Base-by-base conservation (phyloP, 2,797 vertebrate species). In the Thripadectes ignobilis region DNA sequence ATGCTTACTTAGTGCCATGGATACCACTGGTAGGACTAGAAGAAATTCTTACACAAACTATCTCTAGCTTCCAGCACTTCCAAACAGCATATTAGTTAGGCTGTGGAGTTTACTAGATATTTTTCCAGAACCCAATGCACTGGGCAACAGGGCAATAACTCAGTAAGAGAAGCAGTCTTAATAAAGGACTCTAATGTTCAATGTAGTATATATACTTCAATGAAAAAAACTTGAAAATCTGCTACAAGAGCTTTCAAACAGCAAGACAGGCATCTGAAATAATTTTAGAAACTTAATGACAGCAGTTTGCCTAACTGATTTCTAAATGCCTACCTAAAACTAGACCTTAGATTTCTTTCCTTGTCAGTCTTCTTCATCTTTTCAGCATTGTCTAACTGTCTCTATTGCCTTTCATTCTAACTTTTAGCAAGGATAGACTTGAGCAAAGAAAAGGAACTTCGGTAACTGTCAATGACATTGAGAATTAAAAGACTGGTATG, bases 321-420 rank as follows among this genome's bases (percentile, higher is more conserved):
- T 95, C 92, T 80, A 93, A 93, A 96, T 88, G 45, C 45, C 29
- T 61, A 71, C 75, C 72, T 88, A 94, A 92, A 95, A 68, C 88
- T 45, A 88, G 74, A 59, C 55, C 66, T 82, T 55, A 48, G 51
- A 86, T 86, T 88, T 93, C 67, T 92, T 73, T 78, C 58, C 65
- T 62, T 88, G 79, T 67, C 83, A 93, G 36, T 58, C 6, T 3
- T 58, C 23, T 87, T 41, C 22, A 57, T 45, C 9, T 21, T 82
- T 69, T 66, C 62, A 88, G 43, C 39, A 72, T 66, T 93, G 66
- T 85, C 69, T 75, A 62, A 67, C 49, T 88, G 54, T 61, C 63
- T 85, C 61, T 49, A 48, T 4, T 67, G 49, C 75, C 38, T 68
- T 89, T 78, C 76, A 58, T 71, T 91, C 81, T 58, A 86, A 69